phyloP scores from a whole-genome alignment of 2,888 invertebrate genomes.

The Himalopsyche anomala region DNA sequence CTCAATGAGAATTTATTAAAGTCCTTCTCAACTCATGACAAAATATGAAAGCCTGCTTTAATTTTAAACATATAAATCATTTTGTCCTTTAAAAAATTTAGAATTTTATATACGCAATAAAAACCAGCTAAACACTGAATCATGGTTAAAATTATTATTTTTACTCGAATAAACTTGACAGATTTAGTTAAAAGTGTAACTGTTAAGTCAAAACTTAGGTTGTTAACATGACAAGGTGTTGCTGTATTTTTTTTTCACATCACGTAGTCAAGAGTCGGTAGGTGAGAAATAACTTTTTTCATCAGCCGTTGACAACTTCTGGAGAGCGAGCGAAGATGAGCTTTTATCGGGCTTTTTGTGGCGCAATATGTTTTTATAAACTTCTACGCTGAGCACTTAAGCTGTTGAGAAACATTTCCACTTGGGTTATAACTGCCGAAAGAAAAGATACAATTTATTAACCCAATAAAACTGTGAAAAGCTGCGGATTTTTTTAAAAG shows the following conservation, averaged over 20 bases:
- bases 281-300: background rate
- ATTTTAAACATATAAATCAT: too few relatives aligned
- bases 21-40: too few relatives aligned
- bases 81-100: too few relatives aligned
- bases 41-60: too few relatives aligned
- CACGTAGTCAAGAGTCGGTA: background rate
- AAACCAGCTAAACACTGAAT: background rate
- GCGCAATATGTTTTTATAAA: constrained; percentile 31
- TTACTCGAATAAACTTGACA: constrained; percentile 8
- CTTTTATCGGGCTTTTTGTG: background rate
- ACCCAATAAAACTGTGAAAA: background rate
- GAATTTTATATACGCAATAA: background rate
- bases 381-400: constrained; percentile 31
- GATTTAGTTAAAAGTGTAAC: background rate
- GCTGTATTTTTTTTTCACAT: background rate
- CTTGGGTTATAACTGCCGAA: constrained; percentile 8
- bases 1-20: too few relatives aligned
- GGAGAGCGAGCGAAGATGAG: background rate
- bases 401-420: constrained; percentile 4
- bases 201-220: constrained; percentile 6
- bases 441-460: background rate
- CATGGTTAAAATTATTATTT: constrained; percentile 1
- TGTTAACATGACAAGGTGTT: background rate
- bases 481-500: background rate
- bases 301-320: constrained; percentile 23